phyloP scores from a whole-genome alignment of 92 coral and sea anemone species.

The Porites evermanni region DNA sequence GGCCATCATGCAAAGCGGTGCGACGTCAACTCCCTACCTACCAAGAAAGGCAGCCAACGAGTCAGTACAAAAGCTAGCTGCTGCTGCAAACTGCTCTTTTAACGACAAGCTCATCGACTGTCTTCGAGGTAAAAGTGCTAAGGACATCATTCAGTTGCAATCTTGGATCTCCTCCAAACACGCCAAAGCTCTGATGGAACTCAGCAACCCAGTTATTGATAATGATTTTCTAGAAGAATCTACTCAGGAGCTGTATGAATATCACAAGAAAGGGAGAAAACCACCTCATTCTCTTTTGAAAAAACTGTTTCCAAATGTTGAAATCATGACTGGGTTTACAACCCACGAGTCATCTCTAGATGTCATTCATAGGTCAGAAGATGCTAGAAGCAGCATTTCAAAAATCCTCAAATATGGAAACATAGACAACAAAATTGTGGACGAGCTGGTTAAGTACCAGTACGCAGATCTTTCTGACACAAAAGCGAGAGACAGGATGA shows the following conservation, averaged over 20 bases:
- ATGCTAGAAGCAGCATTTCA: slow-evolving; percentile 1
- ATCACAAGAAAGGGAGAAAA: not conserved
- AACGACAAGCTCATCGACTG: not conserved
- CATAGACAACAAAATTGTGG: not conserved
- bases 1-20: slow-evolving; percentile 20
- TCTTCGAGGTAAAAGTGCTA: slow-evolving; percentile 1
- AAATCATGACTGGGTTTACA: slow-evolving; percentile 23
- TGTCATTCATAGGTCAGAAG: not conserved
- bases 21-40: not conserved
- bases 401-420: not conserved
- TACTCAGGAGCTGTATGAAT: slow-evolving; percentile 2
- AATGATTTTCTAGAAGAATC: slow-evolving; percentile 18
- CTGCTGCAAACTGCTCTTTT: not conserved
- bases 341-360: not conserved
- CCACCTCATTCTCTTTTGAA: not conserved
- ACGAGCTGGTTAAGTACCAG: slow-evolving; percentile 9
- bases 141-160: slow-evolving; percentile 15
- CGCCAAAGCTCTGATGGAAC: not conserved
- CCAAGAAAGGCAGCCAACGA: not conserved
- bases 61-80: not conserved
- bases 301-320: not conserved
- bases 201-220: slow-evolving; percentile 17
- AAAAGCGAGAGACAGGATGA: not conserved
- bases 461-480: slow-evolving; percentile 12
- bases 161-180: not conserved